These are phyloP conservation scores for Acanthis flammea DNA, from an alignment of 2,797 vertebrate genomes.

Conservation along the genomic window DNA sequence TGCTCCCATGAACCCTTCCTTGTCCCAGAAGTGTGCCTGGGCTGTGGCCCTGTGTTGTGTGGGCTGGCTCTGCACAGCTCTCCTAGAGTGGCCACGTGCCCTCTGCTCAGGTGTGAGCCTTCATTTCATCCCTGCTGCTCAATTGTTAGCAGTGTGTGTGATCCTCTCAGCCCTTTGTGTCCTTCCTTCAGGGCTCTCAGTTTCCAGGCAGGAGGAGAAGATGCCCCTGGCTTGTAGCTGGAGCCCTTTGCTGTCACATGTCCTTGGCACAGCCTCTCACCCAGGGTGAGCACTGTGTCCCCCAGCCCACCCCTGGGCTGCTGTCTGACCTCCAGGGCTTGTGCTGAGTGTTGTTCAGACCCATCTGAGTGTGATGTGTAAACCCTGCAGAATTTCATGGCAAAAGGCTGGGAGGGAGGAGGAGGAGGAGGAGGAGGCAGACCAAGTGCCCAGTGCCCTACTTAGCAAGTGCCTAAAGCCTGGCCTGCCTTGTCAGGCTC, in stretches of 20 bases:
- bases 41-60: fast-evolving
- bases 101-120: not conserved
- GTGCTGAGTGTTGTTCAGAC: not conserved
- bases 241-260: not conserved
- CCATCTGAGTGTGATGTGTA: not conserved
- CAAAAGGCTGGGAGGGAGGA: not conserved
- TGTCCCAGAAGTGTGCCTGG: not conserved
- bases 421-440: not conserved
- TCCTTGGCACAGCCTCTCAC: not conserved
- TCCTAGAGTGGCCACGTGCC: fast-evolving
- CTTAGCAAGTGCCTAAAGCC: not conserved
- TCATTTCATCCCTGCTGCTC: not conserved
- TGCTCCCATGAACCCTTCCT: not conserved
- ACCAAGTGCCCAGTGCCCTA: not conserved
- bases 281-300: not conserved
- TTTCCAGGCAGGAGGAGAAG: not conserved
- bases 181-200: not conserved
- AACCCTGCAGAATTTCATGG: not conserved
- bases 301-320: not conserved
- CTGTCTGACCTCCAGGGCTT: not conserved
- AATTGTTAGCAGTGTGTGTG: not conserved
- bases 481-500: not conserved
- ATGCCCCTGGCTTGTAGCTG: not conserved
- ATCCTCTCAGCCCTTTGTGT: not conserved
- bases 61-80: not conserved